A percentile compares a stretch with the other conserved stretches of the same genome.
phyloP scores from a whole-genome alignment of 2,113 vertebrate species.

The Thalassarche chlororhynchos region DNA sequence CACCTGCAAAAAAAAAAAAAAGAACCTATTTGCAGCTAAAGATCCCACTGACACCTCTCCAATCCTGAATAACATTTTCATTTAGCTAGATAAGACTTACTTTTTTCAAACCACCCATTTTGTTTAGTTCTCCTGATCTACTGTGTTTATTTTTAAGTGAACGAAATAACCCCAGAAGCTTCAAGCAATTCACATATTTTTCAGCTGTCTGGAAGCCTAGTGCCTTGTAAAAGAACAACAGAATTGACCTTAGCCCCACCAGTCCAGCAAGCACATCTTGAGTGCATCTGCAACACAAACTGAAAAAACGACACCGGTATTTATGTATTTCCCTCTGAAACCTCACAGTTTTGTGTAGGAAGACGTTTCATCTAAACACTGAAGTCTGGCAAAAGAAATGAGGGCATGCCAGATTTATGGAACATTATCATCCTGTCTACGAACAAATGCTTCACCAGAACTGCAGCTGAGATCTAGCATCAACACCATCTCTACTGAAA shows the following conservation, averaged over 20 bases:
- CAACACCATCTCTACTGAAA: neutral
- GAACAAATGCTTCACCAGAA: neutral
- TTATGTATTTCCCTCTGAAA: neutral
- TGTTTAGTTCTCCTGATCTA: neutral
- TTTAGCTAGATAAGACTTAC: neutral
- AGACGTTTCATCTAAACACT: neutral
- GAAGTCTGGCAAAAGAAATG: neutral
- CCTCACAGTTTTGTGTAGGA: neutral
- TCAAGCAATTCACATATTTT: neutral
- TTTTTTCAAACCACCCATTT: neutral
- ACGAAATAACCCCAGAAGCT: neutral
- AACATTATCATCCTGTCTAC: neutral
- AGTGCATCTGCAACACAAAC: neutral
- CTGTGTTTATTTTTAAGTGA: neutral
- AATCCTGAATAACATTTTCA: neutral
- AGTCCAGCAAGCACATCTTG: accelerated
- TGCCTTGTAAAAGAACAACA: neutral
- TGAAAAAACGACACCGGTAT: neutral
- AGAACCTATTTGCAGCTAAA: neutral
- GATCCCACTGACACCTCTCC: neutral
- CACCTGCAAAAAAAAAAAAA: neutral
- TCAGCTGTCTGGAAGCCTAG: neutral
- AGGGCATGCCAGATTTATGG: neutral
- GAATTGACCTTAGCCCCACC: neutral
- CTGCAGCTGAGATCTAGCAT: neutral